A percentile compares a stretch with the other conserved stretches of the same genome.
phyloP scores from a whole-genome alignment of 2,113 vertebrate genomes.

The Myotis brandtii region DNA sequence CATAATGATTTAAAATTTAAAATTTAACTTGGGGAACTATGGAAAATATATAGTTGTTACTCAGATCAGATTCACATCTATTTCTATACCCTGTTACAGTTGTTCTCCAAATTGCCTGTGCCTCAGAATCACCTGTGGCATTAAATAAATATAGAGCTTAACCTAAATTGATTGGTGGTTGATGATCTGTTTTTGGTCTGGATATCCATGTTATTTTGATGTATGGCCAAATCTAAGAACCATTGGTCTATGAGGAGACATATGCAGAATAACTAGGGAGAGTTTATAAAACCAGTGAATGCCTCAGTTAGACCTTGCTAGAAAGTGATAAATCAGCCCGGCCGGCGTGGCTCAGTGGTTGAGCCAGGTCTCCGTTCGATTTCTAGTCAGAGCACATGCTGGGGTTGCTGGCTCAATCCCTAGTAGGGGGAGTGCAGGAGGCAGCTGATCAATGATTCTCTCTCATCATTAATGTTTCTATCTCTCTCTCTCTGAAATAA shows the following conservation, averaged over 20 bases:
- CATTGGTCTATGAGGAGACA: neutral
- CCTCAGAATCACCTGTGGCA: neutral
- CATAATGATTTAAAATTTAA: constrained; percentile 52
- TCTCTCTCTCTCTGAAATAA: no score
- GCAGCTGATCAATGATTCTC: no score
- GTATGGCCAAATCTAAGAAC: constrained; percentile 14
- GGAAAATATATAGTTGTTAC: neutral
- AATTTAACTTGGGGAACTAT: neutral
- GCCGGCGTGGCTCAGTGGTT: no score
- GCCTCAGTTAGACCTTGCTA: neutral
- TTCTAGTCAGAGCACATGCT: no score
- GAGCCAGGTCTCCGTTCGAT: no score
- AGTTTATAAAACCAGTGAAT: neutral
- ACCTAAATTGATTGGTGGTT: neutral
- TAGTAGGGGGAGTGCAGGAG: no score
- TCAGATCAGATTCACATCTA: neutral
- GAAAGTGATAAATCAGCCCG: neutral
- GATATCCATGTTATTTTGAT: constrained; percentile 6
- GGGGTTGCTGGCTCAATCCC: no score
- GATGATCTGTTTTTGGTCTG: neutral
- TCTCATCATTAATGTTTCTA: no score
- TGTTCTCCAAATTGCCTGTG: neutral
- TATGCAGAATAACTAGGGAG: neutral
- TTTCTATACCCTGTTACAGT: neutral
- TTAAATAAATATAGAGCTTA: neutral